phyloP scores from a whole-genome alignment of 2,888 invertebrate species.

The Agriopis aurantiaria region DNA sequence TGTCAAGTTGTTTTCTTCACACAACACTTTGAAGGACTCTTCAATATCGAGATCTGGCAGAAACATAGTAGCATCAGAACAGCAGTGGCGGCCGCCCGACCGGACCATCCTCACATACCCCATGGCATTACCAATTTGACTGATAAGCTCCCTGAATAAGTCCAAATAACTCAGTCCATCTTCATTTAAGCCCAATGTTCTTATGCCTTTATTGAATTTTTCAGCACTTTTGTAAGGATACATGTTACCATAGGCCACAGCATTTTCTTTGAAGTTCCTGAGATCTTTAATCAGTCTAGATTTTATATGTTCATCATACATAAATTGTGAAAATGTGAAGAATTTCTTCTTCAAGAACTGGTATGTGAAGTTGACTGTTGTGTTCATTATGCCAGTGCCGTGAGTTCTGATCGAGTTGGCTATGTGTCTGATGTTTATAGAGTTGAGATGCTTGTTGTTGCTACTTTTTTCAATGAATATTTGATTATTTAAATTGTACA shows the following conservation, averaged over 20 bases:
- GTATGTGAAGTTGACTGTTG: constrained; percentile 96
- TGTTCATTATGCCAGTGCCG: constrained; percentile 98
- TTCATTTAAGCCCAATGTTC: constrained; percentile 93
- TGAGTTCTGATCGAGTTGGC: constrained; percentile 99
- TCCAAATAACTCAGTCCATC: constrained; percentile 96
- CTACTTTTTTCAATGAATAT: constrained; percentile 97
- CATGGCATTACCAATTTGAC: constrained; percentile 98
- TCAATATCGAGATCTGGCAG: constrained; percentile 91
- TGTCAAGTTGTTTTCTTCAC: constrained; percentile 87
- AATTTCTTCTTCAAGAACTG: constrained; percentile 98
- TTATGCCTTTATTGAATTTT: constrained; percentile 96
- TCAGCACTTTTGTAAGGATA: constrained; percentile 97
- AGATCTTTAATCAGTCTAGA: constrained; percentile 96
- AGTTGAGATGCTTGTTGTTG: constrained; percentile 97
- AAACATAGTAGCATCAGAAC: constrained; percentile 96
- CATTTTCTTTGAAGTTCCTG: constrained; percentile 92
- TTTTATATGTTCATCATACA: constrained; percentile 99
- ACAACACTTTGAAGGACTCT: constrained; percentile 87
- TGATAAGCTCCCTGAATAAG: constrained; percentile 95
- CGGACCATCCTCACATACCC: constrained; percentile 97
- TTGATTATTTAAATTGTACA: constrained; percentile 98
- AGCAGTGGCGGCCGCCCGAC: constrained; percentile 97
- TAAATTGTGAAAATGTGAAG: constrained; percentile 97
- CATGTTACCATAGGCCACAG: constrained; percentile 88
- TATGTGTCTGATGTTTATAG: constrained; percentile 97